These are phyloP conservation scores for Silurus meridionalis DNA, from an alignment of 2,113 vertebrate genomes.

Conservation along the genomic window DNA sequence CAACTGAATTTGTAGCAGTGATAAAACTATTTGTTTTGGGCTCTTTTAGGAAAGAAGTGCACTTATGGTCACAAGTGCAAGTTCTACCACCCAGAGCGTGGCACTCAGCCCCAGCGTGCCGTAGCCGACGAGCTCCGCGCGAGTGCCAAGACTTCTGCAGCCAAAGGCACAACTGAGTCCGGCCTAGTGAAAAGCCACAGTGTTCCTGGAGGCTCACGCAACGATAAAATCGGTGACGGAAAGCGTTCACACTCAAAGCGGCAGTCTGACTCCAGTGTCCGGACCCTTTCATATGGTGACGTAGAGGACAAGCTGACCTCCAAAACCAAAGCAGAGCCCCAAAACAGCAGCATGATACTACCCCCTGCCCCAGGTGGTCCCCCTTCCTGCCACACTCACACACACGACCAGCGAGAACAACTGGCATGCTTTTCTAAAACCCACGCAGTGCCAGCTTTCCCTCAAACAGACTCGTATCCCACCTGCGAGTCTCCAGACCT, in stretches of 20 bases:
- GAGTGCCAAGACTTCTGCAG: conserved; percentile 85
- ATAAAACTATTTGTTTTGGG: background rate
- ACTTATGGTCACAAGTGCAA: conserved; percentile 99
- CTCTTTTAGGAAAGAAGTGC: conserved; percentile 89
- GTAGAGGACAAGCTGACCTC: conserved; percentile 91
- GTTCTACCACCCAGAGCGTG: conserved; percentile 94
- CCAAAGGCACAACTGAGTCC: conserved; percentile 81
- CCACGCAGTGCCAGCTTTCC: conserved; percentile 73
- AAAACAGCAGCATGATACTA: conserved; percentile 68
- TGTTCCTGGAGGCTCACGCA: conserved; percentile 83
- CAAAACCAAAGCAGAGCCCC: conserved; percentile 84
- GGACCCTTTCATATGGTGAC: conserved; percentile 88
- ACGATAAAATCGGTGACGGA: conserved; percentile 72
- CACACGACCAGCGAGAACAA: conserved; percentile 77
- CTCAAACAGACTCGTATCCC: conserved; percentile 84
- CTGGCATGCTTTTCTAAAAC: conserved; percentile 71
- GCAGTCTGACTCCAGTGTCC: conserved; percentile 89
- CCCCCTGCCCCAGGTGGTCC: conserved; percentile 80
- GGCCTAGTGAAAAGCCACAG: conserved; percentile 96
- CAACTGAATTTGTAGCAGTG: background rate
- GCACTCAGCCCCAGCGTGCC: conserved; percentile 92
- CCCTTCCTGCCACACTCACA: conserved; percentile 75
- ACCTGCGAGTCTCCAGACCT: conserved; percentile 92
- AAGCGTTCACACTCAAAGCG: conserved; percentile 84
- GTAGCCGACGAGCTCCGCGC: conserved; percentile 96